A percentile compares a stretch with the other conserved stretches of the same genome.
phyloP scores from a whole-genome alignment of 53 echinoderm and acorn worm species.

The Henricia sp. region DNA sequence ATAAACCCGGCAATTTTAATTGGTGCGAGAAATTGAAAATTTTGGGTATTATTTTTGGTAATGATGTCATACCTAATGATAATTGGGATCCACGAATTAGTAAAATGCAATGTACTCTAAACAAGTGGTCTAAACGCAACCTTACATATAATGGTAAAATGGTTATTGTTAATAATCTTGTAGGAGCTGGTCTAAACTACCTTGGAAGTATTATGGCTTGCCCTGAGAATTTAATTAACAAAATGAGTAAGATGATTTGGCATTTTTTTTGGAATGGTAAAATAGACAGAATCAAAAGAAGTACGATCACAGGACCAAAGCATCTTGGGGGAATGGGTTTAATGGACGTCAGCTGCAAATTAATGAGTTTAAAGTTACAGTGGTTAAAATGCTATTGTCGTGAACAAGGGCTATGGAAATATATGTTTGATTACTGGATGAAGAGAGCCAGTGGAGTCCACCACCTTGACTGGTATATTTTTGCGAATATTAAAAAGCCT shows the following conservation, averaged over 20 bases:
- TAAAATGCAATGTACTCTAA: neutral
- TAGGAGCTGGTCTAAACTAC: neutral
- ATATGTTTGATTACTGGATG: neutral
- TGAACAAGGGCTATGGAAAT: neutral
- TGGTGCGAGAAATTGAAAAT: too few species aligned
- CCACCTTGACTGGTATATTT: neutral
- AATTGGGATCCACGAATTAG: neutral
- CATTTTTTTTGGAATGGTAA: neutral
- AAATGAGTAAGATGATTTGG: neutral
- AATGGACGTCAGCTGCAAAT: too few species aligned
- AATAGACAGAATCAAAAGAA: neutral
- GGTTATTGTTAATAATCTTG: neutral
- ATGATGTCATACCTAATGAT: neutral
- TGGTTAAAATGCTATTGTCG: neutral
- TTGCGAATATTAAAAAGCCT: neutral
- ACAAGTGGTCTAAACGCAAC: neutral
- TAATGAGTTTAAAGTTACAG: too few species aligned
- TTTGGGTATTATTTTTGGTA: slow-evolving; percentile 2
- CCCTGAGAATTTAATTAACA: neutral
- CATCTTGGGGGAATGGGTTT: neutral
- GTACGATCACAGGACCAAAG: neutral
- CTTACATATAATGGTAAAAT: neutral
- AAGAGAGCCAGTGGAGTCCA: neutral
- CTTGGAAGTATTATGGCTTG: neutral
- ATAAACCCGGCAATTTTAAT: too few species aligned